Evolutionary conservation across 2,113 vertebrate genomes (phyloP), one percentile per base, ranked within the genome.

Genomic region (Edolisoma coerulescens): DNA sequence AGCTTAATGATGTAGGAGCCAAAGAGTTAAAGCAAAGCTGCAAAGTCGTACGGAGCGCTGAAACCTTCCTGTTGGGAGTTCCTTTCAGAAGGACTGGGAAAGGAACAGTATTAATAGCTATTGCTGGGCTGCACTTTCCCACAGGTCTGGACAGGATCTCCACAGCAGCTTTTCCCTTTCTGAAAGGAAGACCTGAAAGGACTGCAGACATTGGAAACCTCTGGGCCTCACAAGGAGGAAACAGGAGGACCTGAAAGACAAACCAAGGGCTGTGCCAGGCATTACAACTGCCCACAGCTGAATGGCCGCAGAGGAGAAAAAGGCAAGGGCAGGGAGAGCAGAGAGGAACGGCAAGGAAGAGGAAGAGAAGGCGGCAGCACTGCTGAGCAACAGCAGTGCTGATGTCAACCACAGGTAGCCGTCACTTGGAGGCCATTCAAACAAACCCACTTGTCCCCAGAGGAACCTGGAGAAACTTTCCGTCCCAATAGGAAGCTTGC

Each of bases 61-160:
- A 97, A 98, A 96, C 92, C 94, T 98, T 99, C 97, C 98, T 98
- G 98, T 98, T 95, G 87, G 96, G 97, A 98, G 97, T 98, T 98
- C 98, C 97, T 98, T 97, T 96, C 96, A 96, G 92, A 96, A 94
- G 85, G 96, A 98, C 89, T 93, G 96, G 97, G 97, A 97, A 98
- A 98, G 94, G 97, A 98, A 97, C 84, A 80, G 97, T 98, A 98
- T 98, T 97, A 98, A 98, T 97, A 98, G 98, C 93, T 91, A 84
- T 86, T 87, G 82, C 96, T 96, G 95, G 96, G 87, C 89, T 92
- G 96, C 86, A 96, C 90, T 98, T 98, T 98, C 98, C 98, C 98
- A 98, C 97, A 98, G 97, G 96, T 96, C 98, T 97, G 96, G 95
- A 97, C 97, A 98, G 97, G 98, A 98, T 98, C 98, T 98, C 91